A percentile compares a stretch with the other conserved stretches of the same genome.
phyloP scores from a whole-genome alignment of 2,888 invertebrate species.

The Corythucha ciliata region DNA sequence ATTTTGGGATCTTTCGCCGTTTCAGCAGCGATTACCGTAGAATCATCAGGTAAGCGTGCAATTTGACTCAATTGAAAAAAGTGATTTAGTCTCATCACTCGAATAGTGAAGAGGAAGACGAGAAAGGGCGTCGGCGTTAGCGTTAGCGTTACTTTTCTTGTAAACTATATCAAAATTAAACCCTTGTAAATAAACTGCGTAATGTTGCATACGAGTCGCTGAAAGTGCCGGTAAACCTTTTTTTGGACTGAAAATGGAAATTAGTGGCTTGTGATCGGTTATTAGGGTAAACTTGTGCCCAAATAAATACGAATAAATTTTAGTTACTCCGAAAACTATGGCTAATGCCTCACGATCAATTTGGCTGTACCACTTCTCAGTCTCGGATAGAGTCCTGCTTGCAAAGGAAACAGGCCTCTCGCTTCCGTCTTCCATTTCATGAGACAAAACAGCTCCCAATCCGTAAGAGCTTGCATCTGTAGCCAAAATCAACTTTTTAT shows the following conservation, averaged over 20 bases:
- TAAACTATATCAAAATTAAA: no score
- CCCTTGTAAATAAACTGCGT: no score
- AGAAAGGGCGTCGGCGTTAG: no score
- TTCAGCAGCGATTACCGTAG: no score
- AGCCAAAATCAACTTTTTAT: constrained; percentile 10
- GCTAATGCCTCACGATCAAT: constrained; percentile 40
- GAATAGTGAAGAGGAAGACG: no score
- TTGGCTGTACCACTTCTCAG: constrained; percentile 40
- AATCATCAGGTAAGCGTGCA: no score
- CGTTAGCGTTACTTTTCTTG: no score
- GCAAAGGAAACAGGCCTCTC: background rate
- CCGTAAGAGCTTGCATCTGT: constrained; percentile 1
- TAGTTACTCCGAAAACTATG: constrained; percentile 3
- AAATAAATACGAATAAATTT: constrained; percentile 11
- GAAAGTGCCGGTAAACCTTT: constrained; percentile 12
- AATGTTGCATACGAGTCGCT: no score
- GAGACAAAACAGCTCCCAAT: constrained; percentile 8
- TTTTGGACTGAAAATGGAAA: constrained; percentile 1
- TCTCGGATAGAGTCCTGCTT: constrained; percentile 27
- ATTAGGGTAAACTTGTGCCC: constrained; percentile 6
- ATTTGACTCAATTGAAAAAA: no score
- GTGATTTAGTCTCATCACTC: no score
- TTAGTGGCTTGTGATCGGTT: constrained; percentile 15
- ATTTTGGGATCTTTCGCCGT: background rate
- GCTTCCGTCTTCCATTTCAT: constrained; percentile 1